A percentile compares a stretch with the other conserved stretches of the same genome.
These are phyloP conservation scores for Seira musarum DNA, from an alignment of 2,888 invertebrate species.

Conservation along the genomic window DNA sequence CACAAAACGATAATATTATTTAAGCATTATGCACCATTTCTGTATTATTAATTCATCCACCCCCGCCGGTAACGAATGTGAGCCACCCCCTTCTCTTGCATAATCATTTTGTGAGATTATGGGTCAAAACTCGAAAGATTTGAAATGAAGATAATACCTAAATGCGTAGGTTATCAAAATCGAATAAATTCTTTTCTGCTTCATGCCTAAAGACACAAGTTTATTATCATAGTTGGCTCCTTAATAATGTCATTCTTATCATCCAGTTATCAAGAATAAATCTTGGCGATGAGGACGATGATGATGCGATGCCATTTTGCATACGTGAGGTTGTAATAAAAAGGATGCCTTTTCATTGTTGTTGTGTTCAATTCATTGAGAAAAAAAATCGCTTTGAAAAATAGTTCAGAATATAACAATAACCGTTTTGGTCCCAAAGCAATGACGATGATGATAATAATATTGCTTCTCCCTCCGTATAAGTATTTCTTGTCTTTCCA, in stretches of 20 bases:
- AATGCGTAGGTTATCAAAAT: too few relatives aligned
- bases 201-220: too few relatives aligned
- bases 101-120: too few relatives aligned
- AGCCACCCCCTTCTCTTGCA: too few relatives aligned
- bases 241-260: slow-evolving; percentile 7
- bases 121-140: too few relatives aligned
- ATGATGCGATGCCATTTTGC: background rate
- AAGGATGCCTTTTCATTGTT: too few relatives aligned
- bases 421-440: background rate
- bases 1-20: background rate
- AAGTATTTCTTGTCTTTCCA: slow-evolving; percentile 1
- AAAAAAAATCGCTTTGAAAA: slow-evolving; percentile 5
- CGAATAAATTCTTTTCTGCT: too few relatives aligned
- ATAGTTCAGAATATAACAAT: slow-evolving; percentile 12
- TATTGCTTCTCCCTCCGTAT: background rate
- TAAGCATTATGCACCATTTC: background rate
- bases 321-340: background rate
- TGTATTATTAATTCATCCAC: too few relatives aligned
- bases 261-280: slow-evolving; percentile 4
- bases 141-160: too few relatives aligned
- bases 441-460: too few relatives aligned
- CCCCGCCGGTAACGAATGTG: too few relatives aligned
- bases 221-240: too few relatives aligned
- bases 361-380: background rate
- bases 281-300: background rate